Base-by-base conservation (phyloP, 2,888 invertebrate genomes). In the Trichogramma evanescens region DNA sequence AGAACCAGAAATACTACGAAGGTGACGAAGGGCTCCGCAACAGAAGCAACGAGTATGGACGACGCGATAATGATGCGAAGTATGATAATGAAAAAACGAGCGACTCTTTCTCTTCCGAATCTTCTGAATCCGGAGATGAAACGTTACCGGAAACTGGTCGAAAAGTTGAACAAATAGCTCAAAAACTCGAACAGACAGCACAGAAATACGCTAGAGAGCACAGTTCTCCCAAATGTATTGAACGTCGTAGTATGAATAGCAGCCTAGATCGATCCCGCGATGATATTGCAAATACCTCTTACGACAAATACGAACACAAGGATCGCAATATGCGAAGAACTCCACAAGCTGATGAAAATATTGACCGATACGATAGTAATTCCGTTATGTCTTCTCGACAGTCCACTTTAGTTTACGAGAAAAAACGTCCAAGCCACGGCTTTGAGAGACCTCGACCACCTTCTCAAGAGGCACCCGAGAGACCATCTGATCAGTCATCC, bases 141-240 rank as follows among this genome's bases (percentile, higher is more conserved):
- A 78, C 78, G 3, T 73, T 76, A 4, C 76, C 76, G 0, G 75
- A 77, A 40, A 77, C 77, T 2, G 53, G 71, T 69, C 1, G 77
- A 4, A 78, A 78, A 45, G 78, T 78, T 8, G 78, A 78, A 57
- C 78, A 78, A 49, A 77, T 78, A 7, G 72, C 78, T 0, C 78
- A 77, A 63, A 77, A 78, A 58, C 66, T 78, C 6, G 78, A 78
- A 59, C 77, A 78, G 60, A 78, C 78, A 0, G 78, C 78, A 1
- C 77, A 77, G 58, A 78, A 76, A 55, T 77, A 78, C 56, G 78
- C 77, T 0, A 66, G 76, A 4, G 77, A 77, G 54, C 74, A 76
- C 54, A 77, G 77, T 49, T 77, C 77, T 0, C 74, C 77, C 5
- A 78, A 78, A 56, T 76, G 74, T 59, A 68, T 72, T 0, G 76